Evolutionary conservation across 2,888 invertebrate species (phyloP), one percentile per base, ranked within the genome.

Genomic region (Agriopis leucophaearia): DNA sequence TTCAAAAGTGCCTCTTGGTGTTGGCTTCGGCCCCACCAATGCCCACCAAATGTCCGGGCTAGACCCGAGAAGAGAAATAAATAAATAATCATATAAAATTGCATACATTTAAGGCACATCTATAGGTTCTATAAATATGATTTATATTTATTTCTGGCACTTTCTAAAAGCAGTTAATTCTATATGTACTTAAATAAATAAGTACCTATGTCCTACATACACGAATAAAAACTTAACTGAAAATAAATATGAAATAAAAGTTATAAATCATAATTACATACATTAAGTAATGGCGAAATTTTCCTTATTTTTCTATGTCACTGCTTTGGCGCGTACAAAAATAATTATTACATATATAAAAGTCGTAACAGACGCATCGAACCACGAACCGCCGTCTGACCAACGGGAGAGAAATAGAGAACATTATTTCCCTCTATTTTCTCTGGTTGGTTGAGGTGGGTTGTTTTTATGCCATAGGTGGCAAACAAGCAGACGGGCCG

Each of bases 51-150:
- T 27, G 27, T 27, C 27, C 27, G 27, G 27, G 27, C 27, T 27
- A 27, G 27, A 27, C 27, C 27, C 27, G 27, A 2, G 27, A 27
- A 27, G 4, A 2, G 4, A 27, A 27, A 4, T 27, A 27, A 2
- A 27, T 27, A 2, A 64, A 42, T n/a, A 42, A n/a, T 18, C 44
- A 74, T 74, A 75, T 77, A 75, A 82, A 76, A 81, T 78, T 78
- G 77, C 79, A 77, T 70, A 55, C 69, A 71, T 75, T 62, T 81
- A 86, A 86, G 86, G 86, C 86, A 86, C 86, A 78, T 77, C 58
- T 73, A 72, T 74, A 76, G 68, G 69, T 76, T 67, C 67, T 64
- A 61, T 64, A 44, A 60, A 61, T 36, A 64, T 10, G 13, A 51
- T 59, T 48, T 64, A 59, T 45, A 36, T 45, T 38, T 56, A n/a